Evolutionary conservation across 92 coral and sea anemone species (phyloP), one percentile per base, ranked within the genome.

Genomic region (Anthopleura xanthogrammica): DNA sequence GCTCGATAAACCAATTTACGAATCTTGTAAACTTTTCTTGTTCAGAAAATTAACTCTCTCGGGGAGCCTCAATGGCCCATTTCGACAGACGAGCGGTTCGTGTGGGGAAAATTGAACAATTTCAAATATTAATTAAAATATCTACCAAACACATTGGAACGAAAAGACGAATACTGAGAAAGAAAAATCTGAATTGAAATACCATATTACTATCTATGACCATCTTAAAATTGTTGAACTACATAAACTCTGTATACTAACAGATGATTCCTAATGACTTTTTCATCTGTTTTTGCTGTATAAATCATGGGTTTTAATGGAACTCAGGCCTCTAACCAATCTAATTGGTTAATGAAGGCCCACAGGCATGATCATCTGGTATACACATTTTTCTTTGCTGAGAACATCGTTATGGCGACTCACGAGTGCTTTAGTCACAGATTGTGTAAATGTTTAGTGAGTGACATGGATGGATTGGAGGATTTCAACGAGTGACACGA

Each of bases 401-500:
- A 68, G 41, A 36, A 16, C 42, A 23, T 36, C 36, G 17, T 23
- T 36, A 36, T 20, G 70, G 10, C 4, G 52, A 75, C 36, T 55
- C 42, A 42, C 12, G 79, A 75, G 80, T 77, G 64, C 9, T 77
- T 78, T 7, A 60, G 78, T 13, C 78, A 75, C 46, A 16, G 46
- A 41, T 52, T 78, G 56, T n/a, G 48, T 36, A 9, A 46, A 46
- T 46, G 7, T 46, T 46, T 46, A 46, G 50, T 46, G 20, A 78
- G 71, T 78, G 81, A 41, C 52, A 73, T 40, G 20, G 46, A 16
- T 40, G 77, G n/a, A 14, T 73, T 7, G 60, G 14, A 16, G 40
- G 54, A 79, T 79, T 12, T 23, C 11, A 29, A 12, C 65, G 82
- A 79, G 19, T 55, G 82, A 79, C 82, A 79, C 41, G 73, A 36